phyloP scores from a whole-genome alignment of 37 sponge, comb jelly and placozoan genomes.

The Theonella swinhoei region DNA sequence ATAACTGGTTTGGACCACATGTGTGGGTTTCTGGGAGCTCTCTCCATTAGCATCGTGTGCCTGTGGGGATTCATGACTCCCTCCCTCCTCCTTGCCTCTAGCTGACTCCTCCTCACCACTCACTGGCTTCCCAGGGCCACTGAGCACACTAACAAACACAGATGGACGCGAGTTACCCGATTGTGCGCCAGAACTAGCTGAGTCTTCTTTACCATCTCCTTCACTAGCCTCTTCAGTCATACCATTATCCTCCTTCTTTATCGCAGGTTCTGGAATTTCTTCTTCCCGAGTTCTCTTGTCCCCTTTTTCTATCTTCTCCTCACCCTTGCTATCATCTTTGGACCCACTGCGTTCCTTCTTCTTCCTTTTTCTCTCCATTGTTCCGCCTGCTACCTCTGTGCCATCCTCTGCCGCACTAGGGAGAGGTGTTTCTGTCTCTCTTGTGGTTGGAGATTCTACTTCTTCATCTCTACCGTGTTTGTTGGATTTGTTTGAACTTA shows the following conservation, averaged over 20 bases:
- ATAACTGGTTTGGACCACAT: background rate
- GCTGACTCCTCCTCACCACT: background rate
- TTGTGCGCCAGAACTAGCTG: background rate
- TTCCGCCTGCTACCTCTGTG: background rate
- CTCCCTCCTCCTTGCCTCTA: constrained; percentile 9
- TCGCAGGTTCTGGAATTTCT: background rate
- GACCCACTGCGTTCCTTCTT: background rate
- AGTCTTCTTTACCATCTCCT: background rate
- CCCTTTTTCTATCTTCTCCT: background rate
- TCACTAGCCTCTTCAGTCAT: background rate
- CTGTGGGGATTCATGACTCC: background rate
- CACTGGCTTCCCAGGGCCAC: constrained; percentile 5
- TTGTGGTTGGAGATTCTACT: background rate
- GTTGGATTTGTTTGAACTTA: background rate
- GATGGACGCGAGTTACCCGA: background rate
- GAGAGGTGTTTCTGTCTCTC: constrained; percentile 13
- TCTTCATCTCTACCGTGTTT: background rate
- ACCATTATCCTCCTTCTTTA: background rate
- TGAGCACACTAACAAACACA: constrained; percentile 46
- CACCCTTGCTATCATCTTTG: constrained; percentile 3
- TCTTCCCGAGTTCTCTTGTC: background rate
- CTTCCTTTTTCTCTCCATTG: background rate
- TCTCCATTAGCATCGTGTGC: background rate
- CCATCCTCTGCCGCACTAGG: background rate
- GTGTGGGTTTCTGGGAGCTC: background rate